phyloP scores from a whole-genome alignment of 1,140 invertebrate genomes.

The Pollicipes pollicipes region DNA sequence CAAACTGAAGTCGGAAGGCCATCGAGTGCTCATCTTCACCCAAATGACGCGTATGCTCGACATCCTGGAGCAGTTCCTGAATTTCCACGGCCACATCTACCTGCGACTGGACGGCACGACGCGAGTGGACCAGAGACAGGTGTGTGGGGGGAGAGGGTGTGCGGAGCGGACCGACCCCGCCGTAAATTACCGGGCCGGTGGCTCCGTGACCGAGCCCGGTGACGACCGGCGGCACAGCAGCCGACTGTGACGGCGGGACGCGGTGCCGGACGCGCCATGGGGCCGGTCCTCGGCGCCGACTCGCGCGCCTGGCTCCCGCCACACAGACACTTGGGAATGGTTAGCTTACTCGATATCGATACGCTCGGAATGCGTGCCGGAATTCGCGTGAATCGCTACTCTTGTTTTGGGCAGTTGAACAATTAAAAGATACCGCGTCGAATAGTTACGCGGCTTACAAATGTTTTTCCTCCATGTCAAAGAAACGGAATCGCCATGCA shows the following conservation, averaged over 20 bases:
- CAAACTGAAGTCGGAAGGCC: slow-evolving; percentile 60
- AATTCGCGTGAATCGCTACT: too few relatives aligned
- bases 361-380: too few relatives aligned
- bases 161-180: too few relatives aligned
- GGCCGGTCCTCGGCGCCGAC: neutral
- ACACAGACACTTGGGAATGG: too few relatives aligned
- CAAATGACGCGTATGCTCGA: slow-evolving; percentile 99
- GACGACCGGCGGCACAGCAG: slow-evolving; percentile 2
- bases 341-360: too few relatives aligned
- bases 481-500: too few relatives aligned
- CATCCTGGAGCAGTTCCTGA: slow-evolving; percentile 91
- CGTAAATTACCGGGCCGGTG: neutral
- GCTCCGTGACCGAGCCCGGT: neutral
- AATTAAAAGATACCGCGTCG: too few relatives aligned
- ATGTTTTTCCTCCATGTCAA: too few relatives aligned
- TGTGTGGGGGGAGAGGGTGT: slow-evolving; percentile 21
- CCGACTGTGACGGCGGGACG: neutral
- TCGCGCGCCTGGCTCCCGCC: neutral
- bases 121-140: slow-evolving; percentile 81
- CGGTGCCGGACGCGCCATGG: neutral
- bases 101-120: slow-evolving; percentile 94
- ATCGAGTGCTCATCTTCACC: slow-evolving; percentile 95
- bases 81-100: slow-evolving; percentile 93
- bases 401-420: too few relatives aligned
- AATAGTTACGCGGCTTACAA: too few relatives aligned